Base-by-base conservation (phyloP, 2,113 vertebrate species). In the Pleuronectes platessa region DNA sequence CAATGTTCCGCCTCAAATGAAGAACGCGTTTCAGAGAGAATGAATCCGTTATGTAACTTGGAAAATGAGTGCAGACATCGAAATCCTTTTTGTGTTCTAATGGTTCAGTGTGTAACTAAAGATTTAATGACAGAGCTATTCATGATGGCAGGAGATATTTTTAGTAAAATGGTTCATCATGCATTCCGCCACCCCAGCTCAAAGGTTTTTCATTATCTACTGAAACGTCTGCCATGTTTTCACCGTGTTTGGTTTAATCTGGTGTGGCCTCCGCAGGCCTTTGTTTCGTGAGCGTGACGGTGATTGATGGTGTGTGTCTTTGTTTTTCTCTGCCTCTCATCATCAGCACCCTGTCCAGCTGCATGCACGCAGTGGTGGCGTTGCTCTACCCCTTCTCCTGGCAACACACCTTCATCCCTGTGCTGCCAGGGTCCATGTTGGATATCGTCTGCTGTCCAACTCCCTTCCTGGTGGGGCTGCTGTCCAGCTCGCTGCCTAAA, bases 331-430 rank as follows among this genome's bases (percentile, higher is more conserved):
- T 78, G n/a, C 73, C 64, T 64, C 62, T 89, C 76, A 56, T 79
- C 89, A 60, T 18, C 87, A 99, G 98, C 83, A 98, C 96, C 61
- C 94, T 99, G 74, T 99, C 98, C n/a, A 98, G 96, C 94, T 99
- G 97, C 84, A 97, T 97, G n/a, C 98, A 97, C 0, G 98, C 98
- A 0, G 96, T 98, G 85, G 98, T 99, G 83, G 98, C 98, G 59
- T 92, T 99, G 91, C 97, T 99, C 56, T 99, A 99, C 92, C 98
- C 98, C 3, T 99, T 99, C 94, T 99, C 98, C 88, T 99, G 98
- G 98, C 98, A 99, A 86, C 98, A 99, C 89, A 99, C 98, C 87
- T 99, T 99, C 95, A 99, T 99, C 88, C 98, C 98, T 0, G 98
- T 99, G 21, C 95, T 99, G 45, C 98, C 98, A 0, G 95, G 96